Percentiles rank a stretch among this genome's conserved stretches.
Evolutionary conservation across 1,140 invertebrate genomes (phyloP).

Genomic region (Muscidifurax raptorellus): DNA sequence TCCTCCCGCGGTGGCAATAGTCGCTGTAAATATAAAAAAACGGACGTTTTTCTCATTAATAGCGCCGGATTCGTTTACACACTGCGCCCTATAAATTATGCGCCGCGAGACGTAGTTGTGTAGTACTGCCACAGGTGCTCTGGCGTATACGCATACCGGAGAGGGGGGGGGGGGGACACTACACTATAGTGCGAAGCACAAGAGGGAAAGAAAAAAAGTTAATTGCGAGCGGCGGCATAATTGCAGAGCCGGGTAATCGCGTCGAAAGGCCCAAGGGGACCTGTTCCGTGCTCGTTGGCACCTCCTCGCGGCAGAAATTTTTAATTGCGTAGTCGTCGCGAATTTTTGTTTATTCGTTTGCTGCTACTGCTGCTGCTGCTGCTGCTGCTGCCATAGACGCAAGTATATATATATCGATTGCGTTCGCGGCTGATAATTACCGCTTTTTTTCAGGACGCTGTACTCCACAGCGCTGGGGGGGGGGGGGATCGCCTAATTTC

Average conservation of each 20-base stretch:
- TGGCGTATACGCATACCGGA: neutral
- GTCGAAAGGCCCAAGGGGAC: neutral
- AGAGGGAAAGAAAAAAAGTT: neutral
- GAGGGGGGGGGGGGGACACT: neutral
- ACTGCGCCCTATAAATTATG: neutral
- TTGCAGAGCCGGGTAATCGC: neutral
- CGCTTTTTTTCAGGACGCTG: no score
- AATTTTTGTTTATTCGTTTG: neutral
- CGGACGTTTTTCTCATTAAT: neutral
- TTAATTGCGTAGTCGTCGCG: neutral
- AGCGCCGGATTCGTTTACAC: neutral
- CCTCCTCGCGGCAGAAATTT: neutral
- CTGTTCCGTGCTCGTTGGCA: neutral
- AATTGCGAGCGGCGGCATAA: neutral
- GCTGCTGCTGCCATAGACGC: no score
- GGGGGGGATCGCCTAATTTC: constrained; percentile 3
- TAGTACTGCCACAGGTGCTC: neutral
- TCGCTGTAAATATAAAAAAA: neutral
- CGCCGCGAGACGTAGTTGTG: neutral
- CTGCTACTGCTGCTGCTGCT: no score
- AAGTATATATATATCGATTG: neutral
- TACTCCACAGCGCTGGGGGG: neutral
- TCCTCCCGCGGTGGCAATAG: neutral
- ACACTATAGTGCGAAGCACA: neutral
- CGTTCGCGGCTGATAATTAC: neutral